Evolutionary conservation across 2,888 invertebrate genomes (phyloP).

Genomic region (Cabera pusaria): DNA sequence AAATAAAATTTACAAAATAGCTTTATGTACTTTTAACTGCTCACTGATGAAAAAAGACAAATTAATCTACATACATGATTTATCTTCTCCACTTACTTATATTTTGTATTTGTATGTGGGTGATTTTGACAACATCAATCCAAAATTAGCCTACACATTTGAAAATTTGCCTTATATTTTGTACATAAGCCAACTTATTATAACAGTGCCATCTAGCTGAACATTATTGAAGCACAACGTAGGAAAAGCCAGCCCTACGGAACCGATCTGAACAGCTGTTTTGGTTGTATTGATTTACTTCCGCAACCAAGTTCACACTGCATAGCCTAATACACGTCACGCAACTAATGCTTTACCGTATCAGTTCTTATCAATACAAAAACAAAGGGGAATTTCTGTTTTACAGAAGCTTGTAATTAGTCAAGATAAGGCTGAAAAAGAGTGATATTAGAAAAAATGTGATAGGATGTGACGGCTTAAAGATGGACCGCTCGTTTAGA

Average conservation of each 20-base stretch:
- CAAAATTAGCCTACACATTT: no score
- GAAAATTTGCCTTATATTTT: neutral
- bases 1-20: no score
- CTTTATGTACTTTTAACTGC: no score
- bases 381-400: constrained; percentile 10
- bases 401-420: neutral
- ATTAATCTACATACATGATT: no score
- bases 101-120: no score
- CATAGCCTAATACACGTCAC: constrained; percentile 46
- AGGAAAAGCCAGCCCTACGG: neutral
- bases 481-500: constrained; percentile 12
- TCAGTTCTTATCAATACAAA: constrained; percentile 26
- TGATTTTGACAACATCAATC: no score
- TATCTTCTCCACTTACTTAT: no score
- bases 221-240: neutral
- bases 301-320: constrained; percentile 64
- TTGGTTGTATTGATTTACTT: constrained; percentile 59
- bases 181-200: neutral
- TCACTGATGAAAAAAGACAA: no score
- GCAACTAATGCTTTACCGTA: constrained; percentile 28
- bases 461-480: constrained; percentile 8
- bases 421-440: constrained; percentile 23
- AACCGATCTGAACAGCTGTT: constrained; percentile 60
- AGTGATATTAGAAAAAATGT: constrained; percentile 9
- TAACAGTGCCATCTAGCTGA: constrained; percentile 46